These are phyloP conservation scores for Sphinx pinastri DNA, from an alignment of 2,888 invertebrate genomes.

Conservation along the genomic window DNA sequence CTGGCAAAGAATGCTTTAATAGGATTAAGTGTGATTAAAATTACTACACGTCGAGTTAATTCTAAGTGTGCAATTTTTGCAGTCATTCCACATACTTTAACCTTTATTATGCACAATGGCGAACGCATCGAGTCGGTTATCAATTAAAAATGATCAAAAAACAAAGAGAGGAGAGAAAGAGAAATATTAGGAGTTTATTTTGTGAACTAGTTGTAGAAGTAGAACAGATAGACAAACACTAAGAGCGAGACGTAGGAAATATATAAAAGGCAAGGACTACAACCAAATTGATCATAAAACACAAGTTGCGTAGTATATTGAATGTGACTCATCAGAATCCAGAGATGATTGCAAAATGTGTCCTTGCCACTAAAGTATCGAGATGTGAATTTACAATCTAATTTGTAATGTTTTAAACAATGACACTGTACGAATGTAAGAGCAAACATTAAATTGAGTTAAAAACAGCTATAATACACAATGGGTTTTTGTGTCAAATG, in stretches of 20 bases:
- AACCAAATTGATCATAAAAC: constrained; percentile 52
- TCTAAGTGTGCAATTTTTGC: background rate
- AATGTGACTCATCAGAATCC: constrained; percentile 56
- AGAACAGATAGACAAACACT: too few species aligned
- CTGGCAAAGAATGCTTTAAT: constrained; percentile 15
- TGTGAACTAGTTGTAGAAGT: too few species aligned
- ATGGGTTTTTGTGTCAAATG: background rate
- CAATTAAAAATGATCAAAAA: background rate
- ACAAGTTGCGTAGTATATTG: constrained; percentile 49
- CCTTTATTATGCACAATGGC: background rate
- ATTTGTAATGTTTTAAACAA: constrained; percentile 22
- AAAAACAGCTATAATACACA: background rate
- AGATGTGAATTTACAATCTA: constrained; percentile 27
- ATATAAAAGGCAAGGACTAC: constrained; percentile 32
- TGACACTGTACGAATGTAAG: background rate
- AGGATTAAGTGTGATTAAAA: constrained; percentile 21
- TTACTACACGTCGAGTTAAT: constrained; percentile 5
- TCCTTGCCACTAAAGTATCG: constrained; percentile 35
- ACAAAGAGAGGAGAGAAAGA: too few species aligned
- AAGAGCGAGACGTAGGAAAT: too few species aligned
- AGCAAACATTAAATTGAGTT: too few species aligned
- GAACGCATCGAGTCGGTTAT: background rate
- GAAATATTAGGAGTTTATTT: too few species aligned
- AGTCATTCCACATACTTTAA: background rate
- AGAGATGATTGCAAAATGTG: constrained; percentile 43